These are phyloP conservation scores for Apodemia zela DNA, from an alignment of 2,888 invertebrate species.

Conservation along the genomic window DNA sequence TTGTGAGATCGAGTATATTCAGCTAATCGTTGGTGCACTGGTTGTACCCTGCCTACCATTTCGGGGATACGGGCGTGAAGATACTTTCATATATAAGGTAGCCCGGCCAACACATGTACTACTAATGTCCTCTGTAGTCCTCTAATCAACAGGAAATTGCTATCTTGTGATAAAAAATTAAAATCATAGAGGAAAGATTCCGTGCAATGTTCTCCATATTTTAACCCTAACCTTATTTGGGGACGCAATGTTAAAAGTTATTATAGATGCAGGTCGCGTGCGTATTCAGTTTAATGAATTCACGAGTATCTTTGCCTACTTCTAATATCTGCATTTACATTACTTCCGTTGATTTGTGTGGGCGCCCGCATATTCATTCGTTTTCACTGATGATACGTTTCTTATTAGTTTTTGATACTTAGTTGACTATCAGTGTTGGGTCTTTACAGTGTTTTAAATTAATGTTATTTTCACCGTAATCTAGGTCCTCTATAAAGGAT, in stretches of 20 bases:
- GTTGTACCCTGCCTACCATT: no score
- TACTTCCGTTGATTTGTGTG: conserved; percentile 64
- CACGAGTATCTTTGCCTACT: conserved; percentile 41
- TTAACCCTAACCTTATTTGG: background rate
- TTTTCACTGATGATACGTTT: conserved; percentile 45
- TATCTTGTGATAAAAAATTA: background rate
- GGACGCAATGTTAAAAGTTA: conserved; percentile 11
- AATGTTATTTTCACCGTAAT: conserved; percentile 5
- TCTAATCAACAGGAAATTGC: no score
- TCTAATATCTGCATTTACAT: conserved; percentile 54
- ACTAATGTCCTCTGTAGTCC: no score
- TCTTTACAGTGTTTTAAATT: background rate
- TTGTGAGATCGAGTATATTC: no score
- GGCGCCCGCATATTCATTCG: conserved; percentile 64
- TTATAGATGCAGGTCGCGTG: conserved; percentile 49
- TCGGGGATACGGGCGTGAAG: no score
- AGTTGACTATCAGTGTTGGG: conserved; percentile 15
- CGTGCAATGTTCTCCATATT: background rate
- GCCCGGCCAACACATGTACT: no score
- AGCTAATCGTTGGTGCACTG: no score
- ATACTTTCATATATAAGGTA: no score
- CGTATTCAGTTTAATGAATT: conserved; percentile 54
- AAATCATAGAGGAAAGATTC: background rate
- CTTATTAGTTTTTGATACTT: conserved; percentile 24
- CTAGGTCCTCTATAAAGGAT: background rate